Evolutionary conservation across 2,797 vertebrate genomes (phyloP).

Genomic region (Lepilemur ruficaudatus): DNA sequence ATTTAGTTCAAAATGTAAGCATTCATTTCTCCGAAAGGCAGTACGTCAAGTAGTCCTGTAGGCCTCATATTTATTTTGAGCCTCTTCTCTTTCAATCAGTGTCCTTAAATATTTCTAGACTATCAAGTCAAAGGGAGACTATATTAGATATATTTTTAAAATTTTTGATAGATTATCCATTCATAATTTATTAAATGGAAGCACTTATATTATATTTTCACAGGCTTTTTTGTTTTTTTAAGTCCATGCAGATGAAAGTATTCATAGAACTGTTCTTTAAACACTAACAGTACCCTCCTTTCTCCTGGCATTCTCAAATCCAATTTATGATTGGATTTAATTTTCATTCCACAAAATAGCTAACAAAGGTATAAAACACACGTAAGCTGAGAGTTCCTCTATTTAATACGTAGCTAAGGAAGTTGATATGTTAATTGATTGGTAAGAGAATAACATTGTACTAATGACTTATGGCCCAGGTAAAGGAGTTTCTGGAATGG

Average conservation of each 20-base stretch:
- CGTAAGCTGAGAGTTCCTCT: not conserved
- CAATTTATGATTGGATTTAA: not conserved
- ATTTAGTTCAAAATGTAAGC: not conserved
- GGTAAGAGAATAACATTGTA: not conserved
- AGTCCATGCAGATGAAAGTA: not conserved
- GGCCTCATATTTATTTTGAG: not conserved
- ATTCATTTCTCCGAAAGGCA: not conserved
- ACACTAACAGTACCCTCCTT: not conserved
- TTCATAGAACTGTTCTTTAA: not conserved
- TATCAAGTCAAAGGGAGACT: not conserved
- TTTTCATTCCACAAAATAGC: conserved; percentile 5
- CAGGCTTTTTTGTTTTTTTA: not conserved
- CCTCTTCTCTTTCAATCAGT: not conserved
- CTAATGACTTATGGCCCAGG: not conserved
- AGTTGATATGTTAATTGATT: not conserved
- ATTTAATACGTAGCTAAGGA: not conserved
- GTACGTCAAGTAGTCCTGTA: not conserved
- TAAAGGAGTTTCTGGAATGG: conserved; percentile 58
- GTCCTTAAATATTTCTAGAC: not conserved
- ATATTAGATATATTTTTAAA: not conserved
- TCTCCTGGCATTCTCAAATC: not conserved
- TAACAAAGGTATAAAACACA: not conserved
- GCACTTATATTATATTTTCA: not conserved
- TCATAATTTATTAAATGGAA: not conserved
- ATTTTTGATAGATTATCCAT: not conserved